Evolutionary conservation across 1,140 invertebrate species (phyloP), one percentile per base, ranked within the genome.

Genomic region (Bacillus rossius): DNA sequence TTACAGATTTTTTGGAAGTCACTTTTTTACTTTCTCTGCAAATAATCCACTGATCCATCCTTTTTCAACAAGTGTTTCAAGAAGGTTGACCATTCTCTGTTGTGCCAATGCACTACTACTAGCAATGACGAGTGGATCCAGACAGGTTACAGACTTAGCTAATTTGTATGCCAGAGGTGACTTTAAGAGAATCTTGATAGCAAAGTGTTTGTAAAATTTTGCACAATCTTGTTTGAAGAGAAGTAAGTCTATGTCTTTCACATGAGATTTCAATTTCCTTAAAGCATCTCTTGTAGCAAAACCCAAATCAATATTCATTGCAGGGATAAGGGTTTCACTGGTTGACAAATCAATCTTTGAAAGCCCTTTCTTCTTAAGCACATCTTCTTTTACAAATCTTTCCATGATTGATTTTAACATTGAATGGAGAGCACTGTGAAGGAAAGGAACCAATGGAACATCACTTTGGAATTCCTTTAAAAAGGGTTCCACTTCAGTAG

Each of bases 281-380:
- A 37, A 40, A 13, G 43, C 34, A 16, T 48, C 57, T 40, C 43
- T 50, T 37, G 57, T 59, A 8, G 49, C 57, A 40, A 52, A 59
- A 14, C 57, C 16, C 16, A 59, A 41, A 59, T 59, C 45, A 38
- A 53, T 38, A 14, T 29, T 37, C 49, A 52, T 59, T 38, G 43
- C 26, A 40, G 50, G 22, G 17, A 59, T 29, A 59, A n/a, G 45
- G 45, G 52, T 50, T 25, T 43, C 43, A 25, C 53, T 59, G 16
- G 16, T 10, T 34, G 29, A 34, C 29, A 34, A 34, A 34, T 4
- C 10, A 34, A 34, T 34, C 29, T 34, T 34, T 34, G 29, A 34
- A 34, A 34, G 29, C 4, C 10, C 20, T 40, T 40, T 34, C 29
- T 34, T 34, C 29, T 34, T 34, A 34, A 34, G 29, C 29, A 34